Conservation (phyloP, 2,797 vertebrate species). For the Ataeniobius toweri region DNA sequence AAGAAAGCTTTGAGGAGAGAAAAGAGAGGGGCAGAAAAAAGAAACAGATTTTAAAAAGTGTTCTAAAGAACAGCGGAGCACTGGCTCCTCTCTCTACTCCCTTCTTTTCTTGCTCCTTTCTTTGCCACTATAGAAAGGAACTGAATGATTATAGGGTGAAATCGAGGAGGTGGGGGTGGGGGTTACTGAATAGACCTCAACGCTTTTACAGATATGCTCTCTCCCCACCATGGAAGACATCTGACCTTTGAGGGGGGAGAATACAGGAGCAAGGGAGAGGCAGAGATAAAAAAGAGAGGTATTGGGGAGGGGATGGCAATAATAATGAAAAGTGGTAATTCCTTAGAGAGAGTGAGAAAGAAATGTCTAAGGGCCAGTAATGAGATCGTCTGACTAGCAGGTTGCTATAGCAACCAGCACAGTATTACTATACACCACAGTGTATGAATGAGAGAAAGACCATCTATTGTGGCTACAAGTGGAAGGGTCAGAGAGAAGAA, state of each 20-base stretch:
- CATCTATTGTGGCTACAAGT: conserved; percentile 78
- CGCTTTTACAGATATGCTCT: conserved; percentile 88
- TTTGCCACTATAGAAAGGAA: conserved; percentile 80
- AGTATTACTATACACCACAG: conserved; percentile 92
- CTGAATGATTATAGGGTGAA: conserved; percentile 92
- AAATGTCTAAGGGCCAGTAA: conserved; percentile 95
- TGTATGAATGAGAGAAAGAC: conserved; percentile 90
- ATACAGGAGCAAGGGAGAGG: conserved; percentile 60
- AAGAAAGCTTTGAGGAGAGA: conserved; percentile 75
- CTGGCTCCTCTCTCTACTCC: conserved; percentile 69
- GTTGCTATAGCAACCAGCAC: conserved; percentile 90
- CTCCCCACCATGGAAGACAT: conserved; percentile 92
- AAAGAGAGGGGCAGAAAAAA: conserved; percentile 73
- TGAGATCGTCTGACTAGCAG: conserved; percentile 94
- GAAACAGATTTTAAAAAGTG: conserved; percentile 76
- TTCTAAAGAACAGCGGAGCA: conserved; percentile 75
- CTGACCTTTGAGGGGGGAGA: conserved; percentile 90
- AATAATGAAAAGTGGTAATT: conserved; percentile 82
- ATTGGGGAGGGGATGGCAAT: conserved; percentile 76
- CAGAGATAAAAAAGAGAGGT: conserved; percentile 86
- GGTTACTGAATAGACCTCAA: conserved; percentile 91
- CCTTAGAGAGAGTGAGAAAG: conserved; percentile 87
- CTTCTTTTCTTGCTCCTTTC: conserved; percentile 69
- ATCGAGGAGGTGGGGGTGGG: conserved; percentile 57
- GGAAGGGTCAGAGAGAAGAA: conserved; percentile 67